Conservation (phyloP, 2,113 vertebrate species). For the Pomatostomus ruficeps region DNA sequence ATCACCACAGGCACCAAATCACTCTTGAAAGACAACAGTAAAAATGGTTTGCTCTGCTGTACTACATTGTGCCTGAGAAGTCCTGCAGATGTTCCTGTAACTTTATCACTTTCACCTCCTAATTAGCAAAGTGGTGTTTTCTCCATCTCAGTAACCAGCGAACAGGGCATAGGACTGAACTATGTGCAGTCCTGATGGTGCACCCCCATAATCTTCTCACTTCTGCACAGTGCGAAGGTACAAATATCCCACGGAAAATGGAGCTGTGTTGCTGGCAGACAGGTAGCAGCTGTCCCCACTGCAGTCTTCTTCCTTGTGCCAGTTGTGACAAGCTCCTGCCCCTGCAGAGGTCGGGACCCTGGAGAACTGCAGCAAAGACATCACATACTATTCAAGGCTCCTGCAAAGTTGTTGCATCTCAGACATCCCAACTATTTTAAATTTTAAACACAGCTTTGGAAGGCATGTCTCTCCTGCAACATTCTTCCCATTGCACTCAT, state of each 20-base stretch:
- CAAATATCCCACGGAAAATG: not conserved
- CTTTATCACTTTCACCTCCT: not conserved
- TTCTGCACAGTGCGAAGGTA: not conserved
- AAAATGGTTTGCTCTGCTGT: not conserved
- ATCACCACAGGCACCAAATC: conserved; percentile 1
- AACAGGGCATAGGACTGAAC: not conserved
- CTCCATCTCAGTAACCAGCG: not conserved
- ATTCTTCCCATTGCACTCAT: conserved; percentile 31
- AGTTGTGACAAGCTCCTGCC: not conserved
- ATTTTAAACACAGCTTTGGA: conserved; percentile 44
- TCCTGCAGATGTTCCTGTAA: not conserved
- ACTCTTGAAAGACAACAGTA: not conserved
- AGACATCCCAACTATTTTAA: conserved; percentile 32
- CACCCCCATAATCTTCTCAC: not conserved
- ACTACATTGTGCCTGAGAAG: not conserved
- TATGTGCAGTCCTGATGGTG: rapidly evolving
- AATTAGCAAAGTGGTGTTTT: not conserved
- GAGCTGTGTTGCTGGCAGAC: rapidly evolving
- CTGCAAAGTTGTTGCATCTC: not conserved
- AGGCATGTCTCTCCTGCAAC: conserved; percentile 27
- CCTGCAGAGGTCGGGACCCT: not conserved
- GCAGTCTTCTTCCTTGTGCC: not conserved
- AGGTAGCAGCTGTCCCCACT: not conserved
- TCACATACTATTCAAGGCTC: not conserved
- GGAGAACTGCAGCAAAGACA: not conserved